phyloP scores from a whole-genome alignment of 2,888 invertebrate species.

The Clepsis dumicolana region DNA sequence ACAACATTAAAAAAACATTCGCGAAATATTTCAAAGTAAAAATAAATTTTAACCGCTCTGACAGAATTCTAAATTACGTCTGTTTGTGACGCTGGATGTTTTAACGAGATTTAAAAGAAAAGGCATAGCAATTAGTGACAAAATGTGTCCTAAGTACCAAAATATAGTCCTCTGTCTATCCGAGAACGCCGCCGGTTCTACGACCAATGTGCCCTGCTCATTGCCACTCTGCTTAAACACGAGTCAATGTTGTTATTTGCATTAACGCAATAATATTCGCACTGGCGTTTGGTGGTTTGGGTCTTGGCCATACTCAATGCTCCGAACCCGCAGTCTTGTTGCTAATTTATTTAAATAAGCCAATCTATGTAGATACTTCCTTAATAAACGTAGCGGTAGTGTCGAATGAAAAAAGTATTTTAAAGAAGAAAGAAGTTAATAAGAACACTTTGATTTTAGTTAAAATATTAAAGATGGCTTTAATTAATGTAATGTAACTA shows the following conservation, averaged over 20 bases:
- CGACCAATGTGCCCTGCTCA: not conserved
- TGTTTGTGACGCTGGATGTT: not conserved
- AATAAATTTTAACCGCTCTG: not conserved
- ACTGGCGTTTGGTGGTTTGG: not conserved
- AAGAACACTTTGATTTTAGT: too few relatives aligned
- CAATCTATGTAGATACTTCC: not conserved
- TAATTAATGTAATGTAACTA: too few relatives aligned
- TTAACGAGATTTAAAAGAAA: too few relatives aligned
- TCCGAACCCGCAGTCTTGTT: not conserved
- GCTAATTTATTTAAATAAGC: conserved; percentile 12
- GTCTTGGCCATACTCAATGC: not conserved
- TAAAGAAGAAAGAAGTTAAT: too few relatives aligned
- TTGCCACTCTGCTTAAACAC: not conserved
- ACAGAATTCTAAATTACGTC: not conserved
- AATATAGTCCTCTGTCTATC: too few relatives aligned
- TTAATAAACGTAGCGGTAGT: not conserved
- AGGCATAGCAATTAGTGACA: too few relatives aligned
- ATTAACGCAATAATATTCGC: conserved; percentile 11
- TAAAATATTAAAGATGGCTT: not conserved
- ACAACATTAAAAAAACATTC: not conserved
- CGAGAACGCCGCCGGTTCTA: not conserved
- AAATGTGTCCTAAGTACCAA: too few relatives aligned
- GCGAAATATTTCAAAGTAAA: not conserved
- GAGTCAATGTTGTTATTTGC: not conserved
- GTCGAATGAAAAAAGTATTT: not conserved